Conservation (phyloP, 2,113 vertebrate genomes). For the Seriola aureovittata region DNA sequence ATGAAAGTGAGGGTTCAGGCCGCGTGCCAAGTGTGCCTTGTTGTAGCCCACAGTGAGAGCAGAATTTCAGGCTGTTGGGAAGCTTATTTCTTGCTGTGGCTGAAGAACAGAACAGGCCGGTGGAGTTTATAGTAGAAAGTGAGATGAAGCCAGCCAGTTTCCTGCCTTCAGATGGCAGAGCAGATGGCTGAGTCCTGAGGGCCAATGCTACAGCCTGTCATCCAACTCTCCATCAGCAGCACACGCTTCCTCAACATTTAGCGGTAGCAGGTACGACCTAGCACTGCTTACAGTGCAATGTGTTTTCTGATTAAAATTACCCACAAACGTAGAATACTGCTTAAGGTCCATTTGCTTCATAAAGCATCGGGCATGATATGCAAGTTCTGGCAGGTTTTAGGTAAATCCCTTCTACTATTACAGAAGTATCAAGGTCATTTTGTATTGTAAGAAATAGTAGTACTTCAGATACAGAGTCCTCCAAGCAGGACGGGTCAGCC, state of each 20-base stretch:
- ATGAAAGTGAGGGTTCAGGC: slow-evolving; percentile 48
- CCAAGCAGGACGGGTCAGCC: slow-evolving; percentile 21
- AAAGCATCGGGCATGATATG: not conserved
- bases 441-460: not conserved
- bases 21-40: slow-evolving; percentile 35
- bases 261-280: slow-evolving; percentile 13
- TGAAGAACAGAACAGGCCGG: slow-evolving; percentile 40
- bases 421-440: not conserved
- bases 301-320: slow-evolving; percentile 10
- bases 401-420: not conserved
- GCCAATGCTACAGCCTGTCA: slow-evolving; percentile 21
- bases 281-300: not conserved
- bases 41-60: slow-evolving; percentile 46
- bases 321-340: not conserved
- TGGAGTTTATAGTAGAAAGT: slow-evolving; percentile 46
- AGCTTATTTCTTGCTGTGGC: slow-evolving; percentile 52
- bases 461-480: not conserved
- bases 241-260: slow-evolving; percentile 21
- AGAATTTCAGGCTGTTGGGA: slow-evolving; percentile 61
- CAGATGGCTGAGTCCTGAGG: slow-evolving; percentile 80
- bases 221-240: slow-evolving; percentile 50
- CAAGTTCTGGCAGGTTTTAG: not conserved
- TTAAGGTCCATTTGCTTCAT: not conserved
- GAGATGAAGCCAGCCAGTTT: slow-evolving; percentile 57
- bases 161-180: slow-evolving; percentile 77